A percentile compares a stretch with the other conserved stretches of the same genome.
Conservation (phyloP, 2,797 vertebrate genomes). For the Salmo trutta region DNA sequence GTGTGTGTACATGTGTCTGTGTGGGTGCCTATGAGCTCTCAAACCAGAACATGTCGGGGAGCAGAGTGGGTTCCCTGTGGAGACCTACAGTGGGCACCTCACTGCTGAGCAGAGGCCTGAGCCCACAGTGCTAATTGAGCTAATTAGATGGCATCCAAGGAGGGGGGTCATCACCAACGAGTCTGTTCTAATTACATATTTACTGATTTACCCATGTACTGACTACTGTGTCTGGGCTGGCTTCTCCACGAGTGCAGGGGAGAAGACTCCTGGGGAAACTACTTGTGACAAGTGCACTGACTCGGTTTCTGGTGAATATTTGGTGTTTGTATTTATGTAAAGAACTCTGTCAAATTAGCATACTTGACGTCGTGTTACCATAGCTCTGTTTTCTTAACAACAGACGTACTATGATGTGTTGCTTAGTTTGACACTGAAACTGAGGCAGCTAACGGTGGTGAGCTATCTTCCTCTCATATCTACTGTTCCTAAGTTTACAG, state of each 20-base stretch:
- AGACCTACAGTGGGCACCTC: constrained; percentile 60
- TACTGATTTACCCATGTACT: constrained; percentile 34
- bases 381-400: background rate
- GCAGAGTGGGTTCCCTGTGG: constrained; percentile 52
- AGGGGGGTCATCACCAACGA: constrained; percentile 23
- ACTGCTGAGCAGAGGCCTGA: constrained; percentile 63
- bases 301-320: background rate
- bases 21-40: background rate
- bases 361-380: background rate
- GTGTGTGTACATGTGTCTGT: background rate
- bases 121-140: constrained; percentile 76
- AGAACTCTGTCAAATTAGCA: background rate
- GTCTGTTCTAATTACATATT: constrained; percentile 43
- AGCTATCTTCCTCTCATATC: background rate
- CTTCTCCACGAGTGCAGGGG: background rate
- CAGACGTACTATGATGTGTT: background rate
- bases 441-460: background rate
- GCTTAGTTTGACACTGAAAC: background rate
- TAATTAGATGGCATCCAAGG: constrained; percentile 74
- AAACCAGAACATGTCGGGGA: background rate
- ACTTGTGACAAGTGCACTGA: background rate
- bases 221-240: background rate
- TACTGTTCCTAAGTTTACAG: background rate
- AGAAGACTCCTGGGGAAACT: background rate
- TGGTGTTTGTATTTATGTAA: background rate